Percentiles rank a stretch among this genome's conserved stretches.
These are phyloP conservation scores for Agriopis aurantiaria DNA, from an alignment of 2,888 invertebrate species.

Conservation along the genomic window DNA sequence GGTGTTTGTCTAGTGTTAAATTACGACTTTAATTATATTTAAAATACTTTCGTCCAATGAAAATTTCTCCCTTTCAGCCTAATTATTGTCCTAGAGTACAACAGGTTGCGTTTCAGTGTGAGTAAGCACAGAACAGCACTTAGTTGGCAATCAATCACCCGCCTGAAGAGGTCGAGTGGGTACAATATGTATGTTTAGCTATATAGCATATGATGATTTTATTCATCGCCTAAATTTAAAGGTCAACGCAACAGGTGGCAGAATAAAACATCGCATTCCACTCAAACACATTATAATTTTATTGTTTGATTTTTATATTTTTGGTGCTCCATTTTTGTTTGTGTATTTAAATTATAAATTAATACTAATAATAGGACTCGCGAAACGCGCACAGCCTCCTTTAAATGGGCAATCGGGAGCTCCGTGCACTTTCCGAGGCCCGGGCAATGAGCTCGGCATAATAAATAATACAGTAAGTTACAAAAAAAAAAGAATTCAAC, in stretches of 20 bases:
- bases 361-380: slow-evolving; percentile 81
- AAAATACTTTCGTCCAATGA: neutral
- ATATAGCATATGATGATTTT: neutral
- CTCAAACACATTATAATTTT: slow-evolving; percentile 83
- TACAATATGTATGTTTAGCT: neutral
- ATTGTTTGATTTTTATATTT: slow-evolving; percentile 80
- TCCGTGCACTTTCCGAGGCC: slow-evolving; percentile 71
- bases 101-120: slow-evolving; percentile 4
- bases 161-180: neutral
- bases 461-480: slow-evolving; percentile 84
- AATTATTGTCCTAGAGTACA: slow-evolving; percentile 1
- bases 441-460: slow-evolving; percentile 85
- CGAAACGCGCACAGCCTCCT: slow-evolving; percentile 71
- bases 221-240: slow-evolving; percentile 13
- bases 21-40: too few species aligned
- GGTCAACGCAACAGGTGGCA: slow-evolving; percentile 26
- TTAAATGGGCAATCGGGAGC: slow-evolving; percentile 83
- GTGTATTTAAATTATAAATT: slow-evolving; percentile 84
- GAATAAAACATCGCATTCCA: slow-evolving; percentile 72
- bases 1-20: neutral
- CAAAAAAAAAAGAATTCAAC: slow-evolving; percentile 79
- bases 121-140: slow-evolving; percentile 11
- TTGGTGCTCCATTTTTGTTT: slow-evolving; percentile 85
- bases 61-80: slow-evolving; percentile 8
- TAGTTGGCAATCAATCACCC: slow-evolving; percentile 11